These are phyloP conservation scores for Oncorhynchus kisutch DNA, from an alignment of 2,113 vertebrate species.

Conservation along the genomic window DNA sequence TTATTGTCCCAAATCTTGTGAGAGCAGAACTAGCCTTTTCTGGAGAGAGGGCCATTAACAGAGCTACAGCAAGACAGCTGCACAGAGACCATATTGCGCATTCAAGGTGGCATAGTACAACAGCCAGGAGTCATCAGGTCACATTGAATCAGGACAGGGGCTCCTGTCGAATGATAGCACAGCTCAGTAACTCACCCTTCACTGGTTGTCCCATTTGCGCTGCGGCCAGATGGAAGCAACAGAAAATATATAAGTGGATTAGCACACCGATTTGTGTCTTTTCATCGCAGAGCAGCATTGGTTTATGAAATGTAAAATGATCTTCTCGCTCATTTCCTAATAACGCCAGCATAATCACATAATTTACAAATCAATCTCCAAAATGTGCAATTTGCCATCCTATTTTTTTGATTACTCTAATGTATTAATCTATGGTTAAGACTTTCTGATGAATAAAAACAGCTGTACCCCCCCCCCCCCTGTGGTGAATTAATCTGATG, in stretches of 20 bases:
- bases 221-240: constrained; percentile 29
- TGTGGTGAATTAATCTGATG: constrained; percentile 23
- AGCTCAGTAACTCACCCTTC: constrained; percentile 40
- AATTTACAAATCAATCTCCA: constrained; percentile 43
- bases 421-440: constrained; percentile 44
- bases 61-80: neutral
- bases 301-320: constrained; percentile 25
- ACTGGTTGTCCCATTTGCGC: constrained; percentile 37
- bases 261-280: constrained; percentile 25
- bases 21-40: too few relatives aligned
- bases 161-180: neutral
- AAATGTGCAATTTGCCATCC: constrained; percentile 40
- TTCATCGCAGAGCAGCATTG: constrained; percentile 7
- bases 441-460: constrained; percentile 38
- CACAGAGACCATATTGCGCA: neutral
- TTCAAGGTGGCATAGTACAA: neutral
- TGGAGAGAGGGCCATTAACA: neutral
- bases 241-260: constrained; percentile 30
- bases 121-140: neutral
- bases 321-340: constrained; percentile 38
- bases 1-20: too few relatives aligned
- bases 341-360: constrained; percentile 36
- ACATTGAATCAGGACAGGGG: neutral
- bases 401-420: constrained; percentile 47
- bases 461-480: constrained; percentile 25